Evolutionary conservation across 2,888 invertebrate genomes (phyloP), one percentile per base, ranked within the genome.

Genomic region (Bugula neritina): DNA sequence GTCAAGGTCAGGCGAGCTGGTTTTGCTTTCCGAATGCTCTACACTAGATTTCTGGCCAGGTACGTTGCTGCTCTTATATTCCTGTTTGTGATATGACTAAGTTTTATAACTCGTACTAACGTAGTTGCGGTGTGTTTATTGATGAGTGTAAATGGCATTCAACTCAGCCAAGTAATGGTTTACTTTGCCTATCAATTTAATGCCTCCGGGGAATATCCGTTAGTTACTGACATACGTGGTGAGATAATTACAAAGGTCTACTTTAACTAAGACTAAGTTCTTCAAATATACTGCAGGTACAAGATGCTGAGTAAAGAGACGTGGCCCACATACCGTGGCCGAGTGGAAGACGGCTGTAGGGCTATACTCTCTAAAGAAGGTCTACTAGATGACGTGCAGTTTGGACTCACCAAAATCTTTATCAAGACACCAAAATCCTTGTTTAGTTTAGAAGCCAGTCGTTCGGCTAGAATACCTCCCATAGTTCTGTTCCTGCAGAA

Each of bases 221-320:
- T n/a, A n/a, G n/a, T n/a, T n/a, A n/a, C n/a, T n/a, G n/a, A n/a
- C n/a, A n/a, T n/a, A n/a, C n/a, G n/a, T n/a, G n/a, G n/a, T n/a
- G n/a, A n/a, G n/a, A n/a, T n/a, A n/a, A n/a, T n/a, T n/a, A n/a
- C n/a, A n/a, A n/a, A n/a, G n/a, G n/a, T n/a, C n/a, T n/a, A n/a
- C n/a, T n/a, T n/a, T n/a, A n/a, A n/a, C n/a, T n/a, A n/a, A n/a
- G n/a, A n/a, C n/a, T n/a, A n/a, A n/a, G n/a, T n/a, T n/a, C n/a
- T n/a, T n/a, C n/a, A n/a, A n/a, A n/a, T n/a, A n/a, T n/a, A n/a
- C n/a, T 13, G 25, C 76, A 90, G 96, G 74, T 98, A 98, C 88
- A 98, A 98, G 87, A 94, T 97, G 92, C 91, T 96, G 77, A 93
- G 92, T 0, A 90, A 91, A 81, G 91, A 91, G 84, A 98, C 97